phyloP scores from a whole-genome alignment of 2,888 invertebrate species.

The Elmis aenea region DNA sequence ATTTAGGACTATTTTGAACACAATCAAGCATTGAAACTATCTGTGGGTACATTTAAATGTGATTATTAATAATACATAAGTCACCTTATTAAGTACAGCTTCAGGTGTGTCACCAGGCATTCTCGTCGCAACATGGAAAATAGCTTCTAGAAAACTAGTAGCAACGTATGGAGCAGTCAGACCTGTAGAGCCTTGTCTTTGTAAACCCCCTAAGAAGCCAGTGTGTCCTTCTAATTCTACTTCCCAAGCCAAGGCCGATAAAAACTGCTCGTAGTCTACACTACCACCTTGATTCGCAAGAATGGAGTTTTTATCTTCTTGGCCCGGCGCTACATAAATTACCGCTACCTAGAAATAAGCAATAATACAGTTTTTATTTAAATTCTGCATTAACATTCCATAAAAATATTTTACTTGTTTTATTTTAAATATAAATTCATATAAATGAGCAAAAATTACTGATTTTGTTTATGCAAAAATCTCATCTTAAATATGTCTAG shows the following conservation, averaged over 20 bases:
- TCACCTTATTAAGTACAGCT: conserved; percentile 78
- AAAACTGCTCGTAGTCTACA: conserved; percentile 79
- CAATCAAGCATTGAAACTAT: no score
- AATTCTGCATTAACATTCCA: no score
- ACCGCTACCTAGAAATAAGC: conserved; percentile 79
- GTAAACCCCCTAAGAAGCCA: conserved; percentile 91
- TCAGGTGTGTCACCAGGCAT: conserved; percentile 91
- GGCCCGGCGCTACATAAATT: conserved; percentile 95
- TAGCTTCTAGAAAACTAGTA: conserved; percentile 86
- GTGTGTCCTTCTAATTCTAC: conserved; percentile 91
- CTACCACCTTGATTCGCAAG: conserved; percentile 87
- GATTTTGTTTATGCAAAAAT: no score
- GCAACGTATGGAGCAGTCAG: conserved; percentile 93
- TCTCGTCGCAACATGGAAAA: conserved; percentile 96
- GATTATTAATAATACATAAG: no score
- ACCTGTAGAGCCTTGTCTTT: conserved; percentile 85
- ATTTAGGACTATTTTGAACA: no score
- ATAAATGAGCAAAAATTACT: no score
- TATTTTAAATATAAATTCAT: no score
- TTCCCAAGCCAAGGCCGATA: conserved; percentile 71
- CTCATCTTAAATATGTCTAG: no score
- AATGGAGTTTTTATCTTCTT: conserved; percentile 94
- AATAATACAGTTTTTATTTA: no score
- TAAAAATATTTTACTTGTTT: no score
- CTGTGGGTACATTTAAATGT: no score